Conservation (phyloP, 1,140 invertebrate species). For the Ceratosolen fusciceps region DNA sequence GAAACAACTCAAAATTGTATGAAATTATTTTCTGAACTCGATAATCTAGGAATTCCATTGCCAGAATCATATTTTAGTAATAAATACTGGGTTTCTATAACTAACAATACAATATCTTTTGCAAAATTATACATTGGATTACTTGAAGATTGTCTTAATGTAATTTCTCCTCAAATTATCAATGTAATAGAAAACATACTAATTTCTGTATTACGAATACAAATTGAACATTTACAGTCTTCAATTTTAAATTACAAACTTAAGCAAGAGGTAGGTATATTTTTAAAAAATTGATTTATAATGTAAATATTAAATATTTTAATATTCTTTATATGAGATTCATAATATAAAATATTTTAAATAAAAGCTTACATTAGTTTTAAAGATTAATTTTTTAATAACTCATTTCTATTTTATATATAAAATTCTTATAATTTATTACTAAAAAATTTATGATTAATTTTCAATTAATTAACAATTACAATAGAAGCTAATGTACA, state of each 20-base stretch:
- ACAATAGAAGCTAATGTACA: too few relatives aligned
- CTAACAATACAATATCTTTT: slow-evolving; percentile 80
- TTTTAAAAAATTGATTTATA: neutral
- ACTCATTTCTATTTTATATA: too few relatives aligned
- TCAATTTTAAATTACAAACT: slow-evolving; percentile 75
- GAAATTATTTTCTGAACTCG: slow-evolving; percentile 69
- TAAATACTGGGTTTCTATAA: slow-evolving; percentile 79
- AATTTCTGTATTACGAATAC: slow-evolving; percentile 77
- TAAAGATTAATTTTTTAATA: too few relatives aligned
- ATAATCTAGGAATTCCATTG: slow-evolving; percentile 67
- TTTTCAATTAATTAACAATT: too few relatives aligned
- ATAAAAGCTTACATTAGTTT: too few relatives aligned
- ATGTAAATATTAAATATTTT: too few relatives aligned
- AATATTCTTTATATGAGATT: neutral
- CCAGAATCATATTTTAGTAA: slow-evolving; percentile 68
- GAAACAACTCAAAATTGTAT: slow-evolving; percentile 72
- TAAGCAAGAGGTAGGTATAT: slow-evolving; percentile 72
- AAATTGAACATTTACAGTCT: slow-evolving; percentile 76
- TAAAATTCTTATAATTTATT: too few relatives aligned
- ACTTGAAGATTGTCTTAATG: slow-evolving; percentile 78
- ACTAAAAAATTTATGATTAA: too few relatives aligned
- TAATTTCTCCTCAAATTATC: slow-evolving; percentile 78
- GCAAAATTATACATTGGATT: slow-evolving; percentile 78
- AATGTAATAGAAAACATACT: slow-evolving; percentile 77
- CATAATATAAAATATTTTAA: neutral